phyloP scores from a whole-genome alignment of 2,113 vertebrate genomes.

The Stigmatopora nigra region DNA sequence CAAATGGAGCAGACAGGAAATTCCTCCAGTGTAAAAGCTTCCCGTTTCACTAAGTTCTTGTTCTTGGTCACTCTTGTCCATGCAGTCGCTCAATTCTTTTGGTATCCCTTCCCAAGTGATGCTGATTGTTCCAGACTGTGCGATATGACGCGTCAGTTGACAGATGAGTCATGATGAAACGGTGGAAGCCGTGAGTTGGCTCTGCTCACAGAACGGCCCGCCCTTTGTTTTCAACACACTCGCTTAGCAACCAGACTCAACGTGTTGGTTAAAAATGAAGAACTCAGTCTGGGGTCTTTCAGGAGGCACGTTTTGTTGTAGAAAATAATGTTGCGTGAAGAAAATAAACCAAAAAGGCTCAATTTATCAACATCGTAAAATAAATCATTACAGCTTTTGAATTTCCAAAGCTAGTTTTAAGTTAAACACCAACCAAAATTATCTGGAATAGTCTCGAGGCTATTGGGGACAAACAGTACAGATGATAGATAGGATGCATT shows the following conservation, averaged over 20 bases:
- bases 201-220: conserved; percentile 35
- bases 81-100: conserved; percentile 1
- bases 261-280: conserved; percentile 35
- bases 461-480: too few species aligned
- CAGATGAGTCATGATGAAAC: conserved; percentile 51
- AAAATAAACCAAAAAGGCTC: too few species aligned
- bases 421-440: too few species aligned
- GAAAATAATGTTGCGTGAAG: too few species aligned
- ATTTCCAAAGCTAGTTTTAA: background rate
- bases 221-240: conserved; percentile 55
- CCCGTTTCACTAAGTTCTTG: conserved; percentile 45
- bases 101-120: conserved; percentile 20
- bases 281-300: conserved; percentile 28
- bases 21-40: conserved; percentile 65
- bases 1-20: conserved; percentile 58
- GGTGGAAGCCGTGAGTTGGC: conserved; percentile 43
- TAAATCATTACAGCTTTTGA: too few species aligned
- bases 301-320: conserved; percentile 2
- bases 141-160: conserved; percentile 34
- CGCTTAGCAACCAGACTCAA: conserved; percentile 54
- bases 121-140: conserved; percentile 32
- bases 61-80: conserved; percentile 18
- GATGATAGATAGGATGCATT: too few species aligned
- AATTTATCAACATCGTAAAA: too few species aligned
- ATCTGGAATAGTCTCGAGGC: too few species aligned